Conservation (phyloP, 2,888 invertebrate genomes). For the Pristionchus entomophagus region DNA sequence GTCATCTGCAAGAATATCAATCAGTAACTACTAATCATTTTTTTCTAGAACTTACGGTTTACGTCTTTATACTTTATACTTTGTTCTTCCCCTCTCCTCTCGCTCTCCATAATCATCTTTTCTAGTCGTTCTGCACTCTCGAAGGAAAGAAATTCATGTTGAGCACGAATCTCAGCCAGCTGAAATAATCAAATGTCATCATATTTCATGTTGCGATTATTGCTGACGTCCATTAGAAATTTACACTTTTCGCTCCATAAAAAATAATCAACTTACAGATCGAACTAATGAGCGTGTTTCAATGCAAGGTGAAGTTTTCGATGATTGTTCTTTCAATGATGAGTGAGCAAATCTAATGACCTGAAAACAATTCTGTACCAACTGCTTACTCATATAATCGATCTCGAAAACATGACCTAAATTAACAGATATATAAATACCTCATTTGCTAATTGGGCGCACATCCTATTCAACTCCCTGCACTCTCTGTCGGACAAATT, state of each 20-base stretch:
- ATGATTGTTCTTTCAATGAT: not conserved
- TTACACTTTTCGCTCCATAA: not conserved
- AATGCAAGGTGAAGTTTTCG: not conserved
- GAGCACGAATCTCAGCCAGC: not conserved
- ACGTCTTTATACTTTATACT: not conserved
- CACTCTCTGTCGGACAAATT: not conserved
- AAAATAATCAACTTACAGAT: not conserved
- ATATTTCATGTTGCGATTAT: no score
- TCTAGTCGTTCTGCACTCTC: constrained; percentile 55
- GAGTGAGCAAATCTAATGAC: constrained; percentile 10
- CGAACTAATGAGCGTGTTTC: not conserved
- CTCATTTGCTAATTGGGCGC: not conserved
- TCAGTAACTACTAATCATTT: constrained; percentile 49
- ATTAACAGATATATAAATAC: no score
- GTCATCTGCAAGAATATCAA: not conserved
- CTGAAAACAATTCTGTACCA: not conserved
- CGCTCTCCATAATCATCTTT: constrained; percentile 47
- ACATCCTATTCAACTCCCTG: not conserved
- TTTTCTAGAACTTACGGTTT: not conserved
- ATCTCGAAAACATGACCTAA: no score
- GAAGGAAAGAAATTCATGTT: constrained; percentile 48
- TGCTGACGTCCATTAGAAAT: no score
- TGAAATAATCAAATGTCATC: not conserved
- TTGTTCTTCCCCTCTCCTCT: not conserved
- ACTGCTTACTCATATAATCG: not conserved